Conservation (phyloP, 2,888 invertebrate genomes). For the Lamproptera curius region DNA sequence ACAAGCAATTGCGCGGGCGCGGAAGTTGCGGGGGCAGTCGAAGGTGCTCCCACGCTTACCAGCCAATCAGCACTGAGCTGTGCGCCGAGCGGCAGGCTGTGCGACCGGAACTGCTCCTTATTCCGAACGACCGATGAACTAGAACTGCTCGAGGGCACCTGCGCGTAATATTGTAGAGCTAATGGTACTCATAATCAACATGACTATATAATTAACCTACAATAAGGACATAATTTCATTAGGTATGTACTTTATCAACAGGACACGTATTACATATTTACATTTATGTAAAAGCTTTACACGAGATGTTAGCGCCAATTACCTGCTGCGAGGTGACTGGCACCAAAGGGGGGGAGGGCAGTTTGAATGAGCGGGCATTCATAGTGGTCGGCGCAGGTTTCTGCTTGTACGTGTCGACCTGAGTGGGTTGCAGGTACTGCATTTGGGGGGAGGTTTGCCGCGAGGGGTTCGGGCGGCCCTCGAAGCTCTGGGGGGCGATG, state of each 20-base stretch:
- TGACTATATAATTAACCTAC: no score
- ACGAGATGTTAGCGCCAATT: no score
- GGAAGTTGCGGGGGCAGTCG: conserved; percentile 24
- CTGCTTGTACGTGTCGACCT: conserved; percentile 49
- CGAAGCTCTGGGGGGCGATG: conserved; percentile 26
- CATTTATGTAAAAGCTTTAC: background rate
- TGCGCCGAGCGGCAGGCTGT: conserved; percentile 79
- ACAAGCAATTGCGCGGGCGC: conserved; percentile 27
- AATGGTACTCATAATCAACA: no score
- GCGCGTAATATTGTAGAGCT: conserved; percentile 24
- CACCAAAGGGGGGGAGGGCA: conserved; percentile 67
- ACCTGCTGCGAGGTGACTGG: conserved; percentile 55
- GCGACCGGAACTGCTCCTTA: conserved; percentile 79
- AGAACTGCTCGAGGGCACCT: conserved; percentile 25
- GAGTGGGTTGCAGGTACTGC: conserved; percentile 55
- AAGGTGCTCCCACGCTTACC: conserved; percentile 42
- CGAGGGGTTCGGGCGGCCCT: conserved; percentile 22
- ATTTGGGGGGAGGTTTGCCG: conserved; percentile 44
- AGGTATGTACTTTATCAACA: no score
- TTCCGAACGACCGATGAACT: conserved; percentile 28
- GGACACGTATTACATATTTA: no score
- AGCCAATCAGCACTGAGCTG: conserved; percentile 70
- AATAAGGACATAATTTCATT: no score
- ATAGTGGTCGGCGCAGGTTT: conserved; percentile 36
- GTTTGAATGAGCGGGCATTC: conserved; percentile 58